Base-by-base conservation (phyloP, 1,140 invertebrate species). In the Hermetia illucens region DNA sequence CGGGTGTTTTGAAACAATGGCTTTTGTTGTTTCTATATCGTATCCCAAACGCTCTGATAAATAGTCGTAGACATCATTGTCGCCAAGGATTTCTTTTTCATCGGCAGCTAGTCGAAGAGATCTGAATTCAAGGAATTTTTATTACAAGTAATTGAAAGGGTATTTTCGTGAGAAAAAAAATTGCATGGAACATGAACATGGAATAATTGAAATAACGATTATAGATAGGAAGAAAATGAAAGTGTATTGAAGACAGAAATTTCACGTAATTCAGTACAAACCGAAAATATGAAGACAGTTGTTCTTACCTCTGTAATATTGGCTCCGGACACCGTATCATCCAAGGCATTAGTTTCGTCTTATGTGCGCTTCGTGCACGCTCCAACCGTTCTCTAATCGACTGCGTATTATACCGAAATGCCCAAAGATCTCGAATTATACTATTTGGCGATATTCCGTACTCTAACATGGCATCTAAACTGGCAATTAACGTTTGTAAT, bases 311-410 rank as follows among this genome's bases (percentile, higher is more conserved):
- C 34, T 64, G 55, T 21, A 67, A 45, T 38, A 60, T 60, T 4
- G 58, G 46, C 31, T 56, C 52, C 4, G 60, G 50, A 35, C 61
- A 68, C 15, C 68, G 52, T 8, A 71, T 51, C 66, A 71, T 69
- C 69, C 69, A 71, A 0, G 69, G 68, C 53, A 69, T 71, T 4
- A 69, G 49, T 38, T 54, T 58, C 22, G 53, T 52, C 16, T 70
- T 53, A 13, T 65, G 60, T 13, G 58, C 54, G 15, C 53, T 39
- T 43, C 58, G 60, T 1, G 60, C 61, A 4, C 50, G 45, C 34
- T 60, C 47, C 18, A 70, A 39, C 3, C 67, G 52, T 22, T 57
- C 6, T 39, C 52, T 43, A 13, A 69, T 60, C 1, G 48, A 47
- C 13, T 56, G 43, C 4, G 53, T 41, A 16, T 48, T 63, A 44